These are phyloP conservation scores for Adelphocoris suturalis DNA, from an alignment of 2,888 invertebrate genomes.

Conservation along the genomic window DNA sequence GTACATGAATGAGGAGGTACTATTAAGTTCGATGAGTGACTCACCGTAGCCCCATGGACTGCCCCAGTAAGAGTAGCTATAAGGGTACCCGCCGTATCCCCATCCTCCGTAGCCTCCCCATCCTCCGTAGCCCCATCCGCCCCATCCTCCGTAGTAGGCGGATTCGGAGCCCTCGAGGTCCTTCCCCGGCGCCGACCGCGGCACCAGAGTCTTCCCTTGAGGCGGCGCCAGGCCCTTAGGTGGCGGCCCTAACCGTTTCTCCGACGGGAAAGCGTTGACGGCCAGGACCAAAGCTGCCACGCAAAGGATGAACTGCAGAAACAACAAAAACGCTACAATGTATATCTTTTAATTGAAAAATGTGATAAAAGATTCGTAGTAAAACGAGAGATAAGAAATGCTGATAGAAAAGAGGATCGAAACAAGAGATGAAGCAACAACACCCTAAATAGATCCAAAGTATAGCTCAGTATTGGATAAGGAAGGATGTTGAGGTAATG, in stretches of 20 bases:
- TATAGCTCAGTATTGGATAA: too few species aligned
- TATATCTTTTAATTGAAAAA: too few species aligned
- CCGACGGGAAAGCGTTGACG: slow-evolving; percentile 61
- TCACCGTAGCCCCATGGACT: slow-evolving; percentile 56
- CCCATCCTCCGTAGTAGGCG: slow-evolving; percentile 69
- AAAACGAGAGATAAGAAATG: too few species aligned
- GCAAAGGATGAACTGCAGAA: slow-evolving; percentile 44
- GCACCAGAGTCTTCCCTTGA: slow-evolving; percentile 46
- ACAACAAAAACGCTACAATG: not conserved
- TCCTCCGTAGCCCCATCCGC: slow-evolving; percentile 64
- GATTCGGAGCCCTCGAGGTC: slow-evolving; percentile 68
- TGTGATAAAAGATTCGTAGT: too few species aligned
- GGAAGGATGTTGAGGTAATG: too few species aligned
- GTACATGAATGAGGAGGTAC: too few species aligned
- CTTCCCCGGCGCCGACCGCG: slow-evolving; percentile 47
- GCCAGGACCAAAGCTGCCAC: slow-evolving; percentile 50
- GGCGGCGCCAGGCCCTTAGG: slow-evolving; percentile 47
- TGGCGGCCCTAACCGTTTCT: slow-evolving; percentile 46
- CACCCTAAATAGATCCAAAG: too few species aligned
- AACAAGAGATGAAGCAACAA: too few species aligned
- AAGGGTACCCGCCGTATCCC: slow-evolving; percentile 57
- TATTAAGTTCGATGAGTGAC: not conserved
- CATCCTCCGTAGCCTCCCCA: slow-evolving; percentile 11
- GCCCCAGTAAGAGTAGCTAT: slow-evolving; percentile 67
- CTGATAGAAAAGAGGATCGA: too few species aligned